Base-by-base conservation (phyloP, 2,888 invertebrate genomes). In the Micropterix aruncella region DNA sequence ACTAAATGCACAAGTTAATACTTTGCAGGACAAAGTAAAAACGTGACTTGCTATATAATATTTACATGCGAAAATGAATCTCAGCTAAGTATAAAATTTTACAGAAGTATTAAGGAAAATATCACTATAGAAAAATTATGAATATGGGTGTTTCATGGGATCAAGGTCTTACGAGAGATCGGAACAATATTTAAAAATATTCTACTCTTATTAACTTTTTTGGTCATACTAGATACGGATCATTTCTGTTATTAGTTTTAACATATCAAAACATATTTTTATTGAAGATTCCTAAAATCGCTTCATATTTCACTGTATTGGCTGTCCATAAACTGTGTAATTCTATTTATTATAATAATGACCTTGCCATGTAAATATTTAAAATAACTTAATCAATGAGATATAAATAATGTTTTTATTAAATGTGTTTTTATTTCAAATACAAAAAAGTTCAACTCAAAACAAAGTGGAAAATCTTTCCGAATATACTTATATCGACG, bases 401-500 rank as follows among this genome's bases (percentile, higher is more conserved):
- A 12, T 27, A 27, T 27, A 27, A 27, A 27, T 27, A 27, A 27
- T 12, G 12, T 27, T 27, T 38, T 36, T 38, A 5, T 14, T 14
- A 38, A 38, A 38, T 38, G 7, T 38, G 38, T 9, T 14, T 14
- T 38, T 14, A 18, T 19, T 7, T 18, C n/a, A 7, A 44, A 7
- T 27, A 27, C 27, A 27, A 27, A 27, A 27, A 27, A 27, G 12
- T 27, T 70, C 70, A 82, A 61, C 77, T 78, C 52, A 83, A 63
- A 55, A 74, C 72, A 61, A 80, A 83, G 50, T 75, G 75, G 57
- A 76, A 73, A 53, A 56, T 70, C 54, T 73, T 75, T 42, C 74
- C 73, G 57, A 76, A 77, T 48, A 80, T 66, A 55, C 74, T 70
- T 49, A 91, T 77, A 47, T 75, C 74, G 42, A 91, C 75, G 37